Conservation (phyloP, 2,113 vertebrate species). For the Astur gentilis region DNA sequence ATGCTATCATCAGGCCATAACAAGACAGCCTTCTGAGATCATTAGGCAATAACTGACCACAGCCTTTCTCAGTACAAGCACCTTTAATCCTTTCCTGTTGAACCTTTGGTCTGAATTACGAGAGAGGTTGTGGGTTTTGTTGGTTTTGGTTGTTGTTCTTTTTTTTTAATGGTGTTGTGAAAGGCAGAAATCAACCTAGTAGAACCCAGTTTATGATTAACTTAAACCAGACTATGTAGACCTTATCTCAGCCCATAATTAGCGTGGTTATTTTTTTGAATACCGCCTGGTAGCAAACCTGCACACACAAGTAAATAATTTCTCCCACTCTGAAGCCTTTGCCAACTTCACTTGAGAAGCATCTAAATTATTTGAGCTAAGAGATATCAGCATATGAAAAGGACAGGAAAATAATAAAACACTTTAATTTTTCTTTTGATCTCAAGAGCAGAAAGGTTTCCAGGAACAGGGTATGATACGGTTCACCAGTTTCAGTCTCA, state of each 20-base stretch:
- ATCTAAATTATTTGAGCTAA: not conserved
- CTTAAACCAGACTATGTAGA: not conserved
- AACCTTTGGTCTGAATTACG: not conserved
- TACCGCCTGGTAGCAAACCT: not conserved
- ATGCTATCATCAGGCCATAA: not conserved
- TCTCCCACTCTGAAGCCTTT: not conserved
- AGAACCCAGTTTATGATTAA: conserved; percentile 42
- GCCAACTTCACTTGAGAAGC: not conserved
- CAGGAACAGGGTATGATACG: accelerated
- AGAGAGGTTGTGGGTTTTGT: not conserved
- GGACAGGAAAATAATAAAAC: not conserved
- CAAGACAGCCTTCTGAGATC: not conserved
- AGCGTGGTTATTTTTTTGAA: not conserved
- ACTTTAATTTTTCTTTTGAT: conserved; percentile 7
- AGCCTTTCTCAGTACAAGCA: not conserved
- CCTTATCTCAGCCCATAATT: conserved; percentile 36
- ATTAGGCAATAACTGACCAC: not conserved
- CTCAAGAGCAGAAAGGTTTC: not conserved
- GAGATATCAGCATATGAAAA: not conserved
- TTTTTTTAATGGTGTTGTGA: not conserved
- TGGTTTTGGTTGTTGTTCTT: not conserved
- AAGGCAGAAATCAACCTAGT: not conserved
- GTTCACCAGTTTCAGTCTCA: not conserved
- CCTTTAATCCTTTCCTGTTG: not conserved
- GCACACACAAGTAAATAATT: not conserved